Percentiles rank a stretch among this genome's conserved stretches.
phyloP scores from a whole-genome alignment of 2,888 invertebrate genomes.

The Aradus depressus region DNA sequence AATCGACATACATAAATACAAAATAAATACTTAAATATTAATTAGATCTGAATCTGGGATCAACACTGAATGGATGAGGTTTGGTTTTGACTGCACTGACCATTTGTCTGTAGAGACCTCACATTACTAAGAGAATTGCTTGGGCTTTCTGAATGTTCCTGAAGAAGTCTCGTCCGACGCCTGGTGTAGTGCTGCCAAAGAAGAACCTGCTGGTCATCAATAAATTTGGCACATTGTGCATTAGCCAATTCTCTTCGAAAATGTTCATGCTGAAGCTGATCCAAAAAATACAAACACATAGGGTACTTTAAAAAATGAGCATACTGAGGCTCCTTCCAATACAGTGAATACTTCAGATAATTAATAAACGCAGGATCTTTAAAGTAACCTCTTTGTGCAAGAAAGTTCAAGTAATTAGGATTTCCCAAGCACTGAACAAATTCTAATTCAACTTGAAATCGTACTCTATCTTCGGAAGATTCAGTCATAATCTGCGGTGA shows the following conservation, averaged over 20 bases:
- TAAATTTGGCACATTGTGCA: slow-evolving; percentile 90
- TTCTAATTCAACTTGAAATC: slow-evolving; percentile 96
- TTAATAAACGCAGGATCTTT: slow-evolving; percentile 92
- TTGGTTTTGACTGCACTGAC: not conserved
- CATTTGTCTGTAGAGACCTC: not conserved
- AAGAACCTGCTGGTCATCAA: slow-evolving; percentile 95
- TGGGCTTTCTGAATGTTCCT: slow-evolving; percentile 21
- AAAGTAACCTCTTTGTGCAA: slow-evolving; percentile 94
- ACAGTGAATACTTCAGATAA: slow-evolving; percentile 89
- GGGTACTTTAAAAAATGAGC: slow-evolving; percentile 91
- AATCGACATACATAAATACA: too few species aligned
- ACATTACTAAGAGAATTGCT: not conserved
- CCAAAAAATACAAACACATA: slow-evolving; percentile 92
- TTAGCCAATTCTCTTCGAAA: slow-evolving; percentile 94
- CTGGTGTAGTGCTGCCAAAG: slow-evolving; percentile 98
- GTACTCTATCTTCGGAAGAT: slow-evolving; percentile 41
- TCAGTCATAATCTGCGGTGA: too few species aligned
- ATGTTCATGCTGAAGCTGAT: slow-evolving; percentile 90
- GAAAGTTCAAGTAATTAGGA: slow-evolving; percentile 95
- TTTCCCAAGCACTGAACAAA: slow-evolving; percentile 99
- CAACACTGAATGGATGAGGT: too few species aligned
- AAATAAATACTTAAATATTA: too few species aligned
- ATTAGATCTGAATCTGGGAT: too few species aligned
- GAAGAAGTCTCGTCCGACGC: slow-evolving; percentile 68
- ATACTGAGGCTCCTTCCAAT: slow-evolving; percentile 97